phyloP scores from a whole-genome alignment of 2,113 vertebrate species.

The Tapirus terrestris region DNA sequence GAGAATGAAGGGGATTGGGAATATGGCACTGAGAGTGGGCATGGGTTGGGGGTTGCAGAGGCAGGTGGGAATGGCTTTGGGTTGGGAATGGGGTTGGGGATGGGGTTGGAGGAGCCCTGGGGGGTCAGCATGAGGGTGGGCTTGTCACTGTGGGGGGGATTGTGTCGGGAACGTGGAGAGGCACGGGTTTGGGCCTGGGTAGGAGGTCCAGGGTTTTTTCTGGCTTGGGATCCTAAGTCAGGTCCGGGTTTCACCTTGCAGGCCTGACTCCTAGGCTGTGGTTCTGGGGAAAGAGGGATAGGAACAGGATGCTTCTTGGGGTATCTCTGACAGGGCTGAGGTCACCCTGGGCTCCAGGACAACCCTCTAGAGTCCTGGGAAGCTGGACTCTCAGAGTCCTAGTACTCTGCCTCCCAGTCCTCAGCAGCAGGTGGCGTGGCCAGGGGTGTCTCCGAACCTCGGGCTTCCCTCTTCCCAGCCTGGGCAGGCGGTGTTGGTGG shows the following conservation, averaged over 20 bases:
- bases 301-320: background rate
- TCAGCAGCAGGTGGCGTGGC: background rate
- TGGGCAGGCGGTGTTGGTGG: background rate
- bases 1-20: background rate
- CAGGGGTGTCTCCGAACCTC: accelerated
- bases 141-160: too few species aligned
- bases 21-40: accelerated
- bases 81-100: background rate
- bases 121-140: accelerated
- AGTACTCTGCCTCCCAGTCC: slow-evolving; percentile 83
- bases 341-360: background rate
- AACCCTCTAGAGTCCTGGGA: accelerated
- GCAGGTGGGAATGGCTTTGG: background rate
- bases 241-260: background rate
- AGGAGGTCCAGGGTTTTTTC: background rate
- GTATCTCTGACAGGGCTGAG: background rate
- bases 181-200: accelerated
- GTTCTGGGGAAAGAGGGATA: background rate
- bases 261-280: background rate
- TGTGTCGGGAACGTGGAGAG: accelerated
- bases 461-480: background rate
- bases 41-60: accelerated
- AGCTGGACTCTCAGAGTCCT: background rate
- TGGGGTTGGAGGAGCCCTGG: too few species aligned
- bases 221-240: background rate